Base-by-base conservation (phyloP, 2,888 invertebrate species). In the Parasteatoda lunata region DNA sequence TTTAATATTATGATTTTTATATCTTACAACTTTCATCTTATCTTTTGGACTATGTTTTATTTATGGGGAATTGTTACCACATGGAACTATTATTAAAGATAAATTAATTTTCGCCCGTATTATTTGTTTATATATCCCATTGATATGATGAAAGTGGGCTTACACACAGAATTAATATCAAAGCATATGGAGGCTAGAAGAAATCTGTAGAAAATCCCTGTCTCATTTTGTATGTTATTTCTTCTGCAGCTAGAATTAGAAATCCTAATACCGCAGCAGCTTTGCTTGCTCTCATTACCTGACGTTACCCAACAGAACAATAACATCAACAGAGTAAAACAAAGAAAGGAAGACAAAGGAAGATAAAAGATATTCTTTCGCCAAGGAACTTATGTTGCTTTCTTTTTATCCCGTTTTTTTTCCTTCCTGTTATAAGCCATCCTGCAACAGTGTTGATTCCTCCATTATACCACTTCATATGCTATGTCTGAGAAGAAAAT, bases 381-480 rank as follows among this genome's bases (percentile, higher is more conserved):
- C 52, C 64, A 30, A 48, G 54, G 54, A 75, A 75, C 73, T 81
- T 75, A 65, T 72, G 72, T 80, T 73, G 80, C 72, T 49, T 49
- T 65, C 54, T 72, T 72, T 48, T 70, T 51, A 9, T 15, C n/a
- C 30, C 9, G 8, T 0, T 3, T 69, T 69, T 13, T 69, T 54
- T 70, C n/a, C 54, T 65, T 64, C 64, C 47, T 30, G 54, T 47
- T 68, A 30, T 69, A 66, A 75, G 65, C 79, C 66, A 8, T 80
- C 15, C 54, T 71, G 59, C 59, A 59, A 68, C 48, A 52, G 77
- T 80, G 80, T 81, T 86, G 80, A 86, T 86, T 86, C 77, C 77
- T n/a, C 66, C 70, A 72, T 86, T 86, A 86, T 77, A 76, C 77
- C 85, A 77, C 80, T 77, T 77, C 80, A 81, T 85, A 80, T 86